Conservation (phyloP, 2,888 invertebrate genomes). For the Mesopsocus fuscifrons region DNA sequence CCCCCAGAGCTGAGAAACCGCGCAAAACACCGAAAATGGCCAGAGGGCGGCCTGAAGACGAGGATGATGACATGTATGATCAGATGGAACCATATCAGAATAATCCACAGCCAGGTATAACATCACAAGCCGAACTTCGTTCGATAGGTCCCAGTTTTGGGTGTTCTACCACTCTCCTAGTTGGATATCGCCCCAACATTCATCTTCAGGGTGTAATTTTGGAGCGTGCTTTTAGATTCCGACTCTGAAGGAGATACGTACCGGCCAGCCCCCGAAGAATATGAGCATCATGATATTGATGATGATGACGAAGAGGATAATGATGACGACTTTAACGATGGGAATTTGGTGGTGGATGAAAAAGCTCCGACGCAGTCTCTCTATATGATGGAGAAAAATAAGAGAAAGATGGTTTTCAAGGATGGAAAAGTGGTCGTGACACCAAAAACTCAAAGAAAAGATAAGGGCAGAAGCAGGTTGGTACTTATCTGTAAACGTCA, state of each 20-base stretch:
- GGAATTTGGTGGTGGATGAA: conserved; percentile 24
- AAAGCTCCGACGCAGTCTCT: conserved; percentile 28
- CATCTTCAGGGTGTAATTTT: too few relatives aligned
- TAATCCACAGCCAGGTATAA: too few relatives aligned
- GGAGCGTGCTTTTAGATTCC: too few relatives aligned
- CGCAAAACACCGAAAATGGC: neutral
- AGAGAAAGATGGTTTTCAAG: conserved; percentile 49
- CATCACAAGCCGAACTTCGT: too few relatives aligned
- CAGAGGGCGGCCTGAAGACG: neutral
- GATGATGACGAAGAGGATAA: conserved; percentile 24
- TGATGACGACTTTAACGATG: conserved; percentile 19
- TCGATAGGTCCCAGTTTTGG: too few relatives aligned
- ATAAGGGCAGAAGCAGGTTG: conserved; percentile 39
- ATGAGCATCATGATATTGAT: conserved; percentile 13
- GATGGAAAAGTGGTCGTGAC: conserved; percentile 47
- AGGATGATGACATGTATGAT: neutral
- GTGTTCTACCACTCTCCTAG: too few relatives aligned
- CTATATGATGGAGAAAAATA: conserved; percentile 64
- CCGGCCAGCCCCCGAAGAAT: neutral
- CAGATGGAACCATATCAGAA: too few relatives aligned
- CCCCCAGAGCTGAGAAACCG: neutral
- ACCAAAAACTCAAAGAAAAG: conserved; percentile 56
- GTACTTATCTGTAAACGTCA: too few relatives aligned
- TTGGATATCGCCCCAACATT: too few relatives aligned
- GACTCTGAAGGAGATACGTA: conserved; percentile 3